phyloP scores from a whole-genome alignment of 2,888 invertebrate genomes.

The Rhingia rostrata region DNA sequence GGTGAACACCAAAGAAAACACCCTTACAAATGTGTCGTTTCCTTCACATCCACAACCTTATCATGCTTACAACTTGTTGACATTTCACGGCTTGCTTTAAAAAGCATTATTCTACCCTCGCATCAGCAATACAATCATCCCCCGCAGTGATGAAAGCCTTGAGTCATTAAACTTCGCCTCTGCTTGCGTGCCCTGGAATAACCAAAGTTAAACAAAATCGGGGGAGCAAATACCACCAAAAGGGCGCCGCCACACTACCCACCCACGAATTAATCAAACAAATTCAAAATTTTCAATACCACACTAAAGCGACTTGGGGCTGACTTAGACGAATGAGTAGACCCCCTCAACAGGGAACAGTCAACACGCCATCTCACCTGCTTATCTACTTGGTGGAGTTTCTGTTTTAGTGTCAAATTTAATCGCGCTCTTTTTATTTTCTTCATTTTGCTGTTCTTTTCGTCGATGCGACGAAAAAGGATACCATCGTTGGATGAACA shows the following conservation, averaged over 20 bases:
- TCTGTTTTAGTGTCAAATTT: conserved; percentile 58
- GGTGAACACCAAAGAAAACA: background rate
- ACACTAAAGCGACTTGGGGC: background rate
- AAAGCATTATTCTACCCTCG: conserved; percentile 58
- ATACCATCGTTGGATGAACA: conserved; percentile 1
- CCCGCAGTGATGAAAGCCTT: conserved; percentile 36
- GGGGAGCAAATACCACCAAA: conserved; percentile 49
- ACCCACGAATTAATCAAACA: conserved; percentile 66
- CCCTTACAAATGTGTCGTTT: conserved; percentile 22
- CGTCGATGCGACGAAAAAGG: background rate
- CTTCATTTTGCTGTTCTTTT: conserved; percentile 2
- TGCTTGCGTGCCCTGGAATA: conserved; percentile 54
- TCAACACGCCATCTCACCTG: conserved; percentile 58
- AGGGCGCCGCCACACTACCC: conserved; percentile 34
- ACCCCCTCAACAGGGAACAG: conserved; percentile 24
- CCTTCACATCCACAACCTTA: background rate
- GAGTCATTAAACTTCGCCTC: conserved; percentile 55
- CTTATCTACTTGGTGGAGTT: conserved; percentile 25
- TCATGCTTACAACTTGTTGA: conserved; percentile 60
- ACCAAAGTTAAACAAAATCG: conserved; percentile 42
- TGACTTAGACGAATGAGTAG: conserved; percentile 1
- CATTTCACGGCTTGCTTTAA: conserved; percentile 52
- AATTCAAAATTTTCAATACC: conserved; percentile 63
- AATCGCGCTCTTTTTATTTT: conserved; percentile 53
- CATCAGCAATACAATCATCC: conserved; percentile 38